phyloP scores from a whole-genome alignment of 1,140 invertebrate species.

The Venustaconcha ellipsiformis region DNA sequence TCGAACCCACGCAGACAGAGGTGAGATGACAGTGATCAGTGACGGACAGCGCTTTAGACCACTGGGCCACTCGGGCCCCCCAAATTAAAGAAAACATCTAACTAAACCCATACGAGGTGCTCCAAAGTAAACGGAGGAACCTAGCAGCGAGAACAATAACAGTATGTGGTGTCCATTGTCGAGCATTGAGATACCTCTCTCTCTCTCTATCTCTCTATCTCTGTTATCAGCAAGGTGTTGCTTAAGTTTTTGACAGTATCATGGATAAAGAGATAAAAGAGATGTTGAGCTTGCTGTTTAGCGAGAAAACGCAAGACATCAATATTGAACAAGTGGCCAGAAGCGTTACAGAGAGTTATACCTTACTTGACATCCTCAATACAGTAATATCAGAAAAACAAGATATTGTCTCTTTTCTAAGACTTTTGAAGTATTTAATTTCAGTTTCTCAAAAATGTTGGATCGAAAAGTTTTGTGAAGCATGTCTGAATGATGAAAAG shows the following conservation, averaged over 20 bases:
- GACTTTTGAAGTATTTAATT: constrained; percentile 3
- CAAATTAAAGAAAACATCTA: no score
- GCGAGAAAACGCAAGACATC: constrained; percentile 1
- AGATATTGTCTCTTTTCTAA: not conserved
- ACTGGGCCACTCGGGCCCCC: no score
- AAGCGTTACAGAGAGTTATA: constrained; percentile 4
- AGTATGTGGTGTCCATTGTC: not conserved
- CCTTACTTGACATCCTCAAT: constrained; percentile 4
- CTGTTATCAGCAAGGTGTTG: not conserved
- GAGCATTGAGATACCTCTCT: not conserved
- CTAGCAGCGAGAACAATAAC: not conserved
- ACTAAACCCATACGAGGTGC: no score
- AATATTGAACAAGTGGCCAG: constrained; percentile 2
- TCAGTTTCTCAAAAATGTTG: constrained; percentile 5
- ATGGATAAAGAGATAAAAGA: not conserved
- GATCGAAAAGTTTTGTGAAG: constrained; percentile 1
- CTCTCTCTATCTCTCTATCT: not conserved
- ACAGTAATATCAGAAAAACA: not conserved
- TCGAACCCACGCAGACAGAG: no score
- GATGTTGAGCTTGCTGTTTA: not conserved
- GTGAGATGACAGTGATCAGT: no score
- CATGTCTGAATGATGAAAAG: not conserved
- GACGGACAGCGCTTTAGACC: no score
- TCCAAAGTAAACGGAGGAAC: no score
- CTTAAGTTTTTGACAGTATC: constrained; percentile 1